Base-by-base conservation (phyloP, 2,797 vertebrate genomes). In the Orestias chungarensis region DNA sequence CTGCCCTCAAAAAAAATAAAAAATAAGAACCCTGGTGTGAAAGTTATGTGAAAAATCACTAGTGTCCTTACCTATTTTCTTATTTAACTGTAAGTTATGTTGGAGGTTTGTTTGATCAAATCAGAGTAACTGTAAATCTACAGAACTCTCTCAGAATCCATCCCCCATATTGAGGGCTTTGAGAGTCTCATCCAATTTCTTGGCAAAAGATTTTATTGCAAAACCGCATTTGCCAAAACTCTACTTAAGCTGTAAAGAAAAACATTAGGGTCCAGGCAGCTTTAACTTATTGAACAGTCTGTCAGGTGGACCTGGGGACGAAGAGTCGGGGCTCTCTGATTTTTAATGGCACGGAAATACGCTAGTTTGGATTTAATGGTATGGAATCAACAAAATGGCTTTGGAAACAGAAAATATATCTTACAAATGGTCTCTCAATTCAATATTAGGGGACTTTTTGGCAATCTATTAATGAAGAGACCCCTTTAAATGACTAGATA, bases 321-420 rank as follows among this genome's bases (percentile, higher is more conserved):
- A 81, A 85, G 66, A 77, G 73, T 54, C 70, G 75, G 81, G 77
- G 71, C 78, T 79, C 82, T 61, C 82, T 82, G 80, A 81, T 82
- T 89, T 62, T 84, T 84, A 87, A 86, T 71, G 74, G 79, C 64
- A 84, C 35, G 7, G 44, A 75, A 73, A 85, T 87, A 87, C 74
- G 84, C 82, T 84, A 86, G 73, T 82, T 76, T 82, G 86, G 89
- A 91, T 91, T 90, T 91, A 91, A 91, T 87, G 73, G 87, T 68
- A 79, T 81, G 57, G 82, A 87, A 84, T 88, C 75, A 90, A 85
- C 79, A 87, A 87, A 90, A 88, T 79, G 74, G 74, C 79, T 79
- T 67, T 59, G 67, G 71, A 84, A 87, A 85, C 84, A 87, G 85
- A 78, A 84, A 81, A 90, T 88, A 71, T 68, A 82, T 91, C 85